phyloP scores from a whole-genome alignment of 2,113 vertebrate genomes.

The Myrmophylax atrothorax region DNA sequence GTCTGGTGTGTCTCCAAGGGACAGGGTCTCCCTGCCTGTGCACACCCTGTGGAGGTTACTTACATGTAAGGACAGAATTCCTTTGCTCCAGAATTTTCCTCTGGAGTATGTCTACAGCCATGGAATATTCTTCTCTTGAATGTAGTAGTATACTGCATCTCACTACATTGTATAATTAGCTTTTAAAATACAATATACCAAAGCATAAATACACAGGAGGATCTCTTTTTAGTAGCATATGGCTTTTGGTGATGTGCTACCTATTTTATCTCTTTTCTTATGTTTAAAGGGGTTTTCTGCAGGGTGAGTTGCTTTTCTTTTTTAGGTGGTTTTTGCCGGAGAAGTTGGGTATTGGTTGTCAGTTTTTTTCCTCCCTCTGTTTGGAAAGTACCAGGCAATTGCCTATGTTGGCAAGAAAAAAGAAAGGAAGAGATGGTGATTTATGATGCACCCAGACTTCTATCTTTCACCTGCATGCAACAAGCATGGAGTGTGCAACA shows the following conservation, averaged over 20 bases:
- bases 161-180: neutral
- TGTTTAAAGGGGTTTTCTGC: neutral
- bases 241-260: neutral
- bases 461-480: neutral
- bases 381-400: neutral
- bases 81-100: neutral
- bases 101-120: neutral
- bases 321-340: neutral
- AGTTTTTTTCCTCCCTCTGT: neutral
- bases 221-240: neutral
- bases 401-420: neutral
- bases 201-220: neutral
- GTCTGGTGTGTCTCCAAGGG: neutral
- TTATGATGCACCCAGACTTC: neutral
- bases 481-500: neutral
- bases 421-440: neutral
- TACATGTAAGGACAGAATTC: neutral
- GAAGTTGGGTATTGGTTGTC: neutral
- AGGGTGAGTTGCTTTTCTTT: neutral
- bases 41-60: neutral
- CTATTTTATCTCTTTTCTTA: neutral
- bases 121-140: neutral
- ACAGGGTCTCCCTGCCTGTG: neutral
- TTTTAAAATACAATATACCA: neutral
- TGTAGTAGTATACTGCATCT: neutral